Conservation (phyloP, 2,797 vertebrate genomes). For the Danionella dracula region DNA sequence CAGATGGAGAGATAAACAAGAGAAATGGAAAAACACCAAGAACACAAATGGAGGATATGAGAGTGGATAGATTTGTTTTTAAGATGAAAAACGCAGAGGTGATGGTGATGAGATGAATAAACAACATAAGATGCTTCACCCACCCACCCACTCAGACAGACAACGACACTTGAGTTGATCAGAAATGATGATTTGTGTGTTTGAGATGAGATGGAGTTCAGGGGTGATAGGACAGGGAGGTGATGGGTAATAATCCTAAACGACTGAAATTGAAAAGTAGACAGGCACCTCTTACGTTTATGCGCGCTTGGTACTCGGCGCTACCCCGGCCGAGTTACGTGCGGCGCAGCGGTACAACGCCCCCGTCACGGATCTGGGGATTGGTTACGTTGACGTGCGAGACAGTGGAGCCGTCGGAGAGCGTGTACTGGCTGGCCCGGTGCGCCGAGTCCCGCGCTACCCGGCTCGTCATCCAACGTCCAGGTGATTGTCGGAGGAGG, state of each 20-base stretch:
- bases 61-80: neutral
- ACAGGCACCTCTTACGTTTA: conserved; percentile 99
- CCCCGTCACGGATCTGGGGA: conserved; percentile 90
- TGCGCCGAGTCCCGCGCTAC: conserved; percentile 86
- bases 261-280: conserved; percentile 99
- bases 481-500: conserved; percentile 93
- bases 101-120: conserved; percentile 15
- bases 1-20: conserved; percentile 19
- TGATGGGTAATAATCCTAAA: conserved; percentile 73
- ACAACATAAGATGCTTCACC: conserved; percentile 25
- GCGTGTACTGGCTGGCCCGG: conserved; percentile 96
- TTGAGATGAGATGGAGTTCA: conserved; percentile 10
- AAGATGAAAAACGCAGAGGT: conserved; percentile 11
- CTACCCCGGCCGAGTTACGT: conserved; percentile 98
- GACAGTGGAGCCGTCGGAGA: conserved; percentile 90
- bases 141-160: neutral
- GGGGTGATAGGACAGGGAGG: conserved; percentile 41
- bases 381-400: conserved; percentile 93
- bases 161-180: conserved; percentile 25
- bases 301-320: conserved; percentile 99
- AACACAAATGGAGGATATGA: conserved; percentile 11
- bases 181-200: conserved; percentile 14
- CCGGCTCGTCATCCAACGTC: conserved; percentile 93
- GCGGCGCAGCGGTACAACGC: conserved; percentile 97
- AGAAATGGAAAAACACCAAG: conserved; percentile 22